These are phyloP conservation scores for Molorchus minor DNA, from an alignment of 2,888 invertebrate genomes.

Conservation along the genomic window DNA sequence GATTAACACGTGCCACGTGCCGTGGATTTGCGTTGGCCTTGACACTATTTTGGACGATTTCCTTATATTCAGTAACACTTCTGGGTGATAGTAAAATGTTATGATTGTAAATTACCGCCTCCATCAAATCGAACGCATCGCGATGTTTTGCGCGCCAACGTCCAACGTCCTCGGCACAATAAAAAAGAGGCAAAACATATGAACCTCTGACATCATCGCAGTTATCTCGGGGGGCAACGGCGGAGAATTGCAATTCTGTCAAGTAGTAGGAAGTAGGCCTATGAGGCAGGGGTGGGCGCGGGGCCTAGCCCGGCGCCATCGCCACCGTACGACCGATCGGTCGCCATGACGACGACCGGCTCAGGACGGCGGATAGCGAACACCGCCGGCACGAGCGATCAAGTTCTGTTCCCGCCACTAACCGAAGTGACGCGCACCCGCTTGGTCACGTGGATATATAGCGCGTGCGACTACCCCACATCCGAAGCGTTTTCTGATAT, in stretches of 20 bases:
- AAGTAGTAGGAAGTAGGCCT: constrained; percentile 33
- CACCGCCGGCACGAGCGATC: constrained; percentile 27
- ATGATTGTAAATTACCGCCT: no score
- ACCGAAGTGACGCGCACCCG: constrained; percentile 30
- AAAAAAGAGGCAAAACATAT: constrained; percentile 40
- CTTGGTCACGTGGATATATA: constrained; percentile 56
- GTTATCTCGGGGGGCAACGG: constrained; percentile 28
- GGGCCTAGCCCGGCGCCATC: constrained; percentile 58
- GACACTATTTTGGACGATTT: no score
- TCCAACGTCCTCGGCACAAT: constrained; percentile 12
- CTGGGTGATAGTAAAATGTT: no score
- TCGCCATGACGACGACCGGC: constrained; percentile 60
- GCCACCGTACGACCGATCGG: constrained; percentile 59
- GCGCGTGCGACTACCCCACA: constrained; percentile 58
- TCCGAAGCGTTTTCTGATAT: constrained; percentile 51
- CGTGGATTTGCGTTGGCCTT: no score
- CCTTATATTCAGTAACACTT: no score
- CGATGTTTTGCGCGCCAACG: constrained; percentile 3
- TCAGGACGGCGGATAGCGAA: constrained; percentile 31
- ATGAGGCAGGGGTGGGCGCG: constrained; percentile 26
- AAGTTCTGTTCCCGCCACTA: constrained; percentile 60
- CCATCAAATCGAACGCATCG: background rate
- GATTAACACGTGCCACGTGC: no score
- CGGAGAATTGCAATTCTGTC: constrained; percentile 49
- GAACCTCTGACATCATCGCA: constrained; percentile 31